Base-by-base conservation (phyloP, 2,797 vertebrate genomes). In the Pagetopsis macropterus region DNA sequence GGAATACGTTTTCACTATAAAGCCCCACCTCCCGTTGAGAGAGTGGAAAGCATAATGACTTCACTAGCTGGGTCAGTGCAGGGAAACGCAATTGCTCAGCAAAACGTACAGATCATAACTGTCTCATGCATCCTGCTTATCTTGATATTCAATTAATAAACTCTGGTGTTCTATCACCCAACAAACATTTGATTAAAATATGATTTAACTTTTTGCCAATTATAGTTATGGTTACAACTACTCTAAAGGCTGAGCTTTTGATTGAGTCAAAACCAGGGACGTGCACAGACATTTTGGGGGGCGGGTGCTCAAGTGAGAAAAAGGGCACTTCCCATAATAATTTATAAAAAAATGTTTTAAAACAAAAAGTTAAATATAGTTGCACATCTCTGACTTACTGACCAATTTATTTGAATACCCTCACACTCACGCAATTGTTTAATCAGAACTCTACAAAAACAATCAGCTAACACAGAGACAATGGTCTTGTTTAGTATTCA, bases 21-120 rank as follows among this genome's bases (percentile, higher is more conserved):
- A 93, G 94, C 94, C 87, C 91, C 95, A 92, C 95, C 94, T 94
- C 93, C 92, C 40, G 88, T 86, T 84, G 89, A 90, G 84, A 88
- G 88, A 90, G 89, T 87, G 87, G 85, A 91, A 88, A 88, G 88
- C 85, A 50, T 79, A 86, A 89, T 88, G 84, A 90, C 89, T 91
- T 87, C 85, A 84, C 89, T 84, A 4, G 81, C 78, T 84, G 75
- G 81, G 84, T 80, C 63, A 72, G 70, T 43, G 61, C 69, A 80
- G 65, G 83, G 4, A 81, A 81, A 58, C 8, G 48, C 33, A 66
- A 45, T n/a, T 57, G 23, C 67, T 60, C 23, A 46, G 61, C 57
- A 46, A n/a, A 70, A 57, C 40, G 3, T 10, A 33, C 60, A 19
- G 45, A 54, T 61, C 50, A 44, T 11, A 27, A 46, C 12, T 23